A percentile compares a stretch with the other conserved stretches of the same genome.
phyloP scores from a whole-genome alignment of 2,888 invertebrate species.

The Octonoba sinensis region DNA sequence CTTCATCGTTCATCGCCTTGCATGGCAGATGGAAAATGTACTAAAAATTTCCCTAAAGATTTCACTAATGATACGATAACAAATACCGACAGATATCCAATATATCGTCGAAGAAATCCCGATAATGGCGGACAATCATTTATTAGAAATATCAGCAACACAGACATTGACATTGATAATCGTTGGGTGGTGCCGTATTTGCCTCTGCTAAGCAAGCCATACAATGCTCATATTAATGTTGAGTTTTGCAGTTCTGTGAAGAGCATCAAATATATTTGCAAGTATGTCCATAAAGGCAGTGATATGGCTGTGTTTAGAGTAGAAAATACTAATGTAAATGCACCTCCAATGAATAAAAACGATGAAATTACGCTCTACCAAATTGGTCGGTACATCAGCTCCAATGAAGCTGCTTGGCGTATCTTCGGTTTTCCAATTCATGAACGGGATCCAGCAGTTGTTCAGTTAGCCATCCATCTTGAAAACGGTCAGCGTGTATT shows the following conservation, averaged over 20 bases:
- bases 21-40: slow-evolving; percentile 37
- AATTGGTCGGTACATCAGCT: no score
- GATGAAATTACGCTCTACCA: no score
- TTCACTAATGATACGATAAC: slow-evolving; percentile 22
- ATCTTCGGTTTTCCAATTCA: slow-evolving; percentile 66
- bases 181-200: slow-evolving; percentile 10
- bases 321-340: no score
- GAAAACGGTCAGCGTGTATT: slow-evolving; percentile 1
- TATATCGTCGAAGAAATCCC: slow-evolving; percentile 32
- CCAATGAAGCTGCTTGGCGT: slow-evolving; percentile 67
- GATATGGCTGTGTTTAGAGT: no score
- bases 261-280: slow-evolving; percentile 28
- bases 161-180: slow-evolving; percentile 16
- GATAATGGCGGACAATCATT: slow-evolving; percentile 32
- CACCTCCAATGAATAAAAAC: no score
- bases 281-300: slow-evolving; percentile 23
- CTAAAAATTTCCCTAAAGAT: slow-evolving; percentile 21
- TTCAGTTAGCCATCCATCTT: slow-evolving; percentile 33
- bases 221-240: slow-evolving; percentile 21
- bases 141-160: slow-evolving; percentile 12
- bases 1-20: slow-evolving; percentile 24
- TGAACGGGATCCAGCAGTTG: slow-evolving; percentile 66
- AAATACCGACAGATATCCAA: slow-evolving; percentile 33
- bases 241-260: slow-evolving; percentile 29
- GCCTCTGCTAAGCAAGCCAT: slow-evolving; percentile 20